A percentile compares a stretch with the other conserved stretches of the same genome.
phyloP scores from a whole-genome alignment of 2,888 invertebrate genomes.

The Aspidiotus rigidus region DNA sequence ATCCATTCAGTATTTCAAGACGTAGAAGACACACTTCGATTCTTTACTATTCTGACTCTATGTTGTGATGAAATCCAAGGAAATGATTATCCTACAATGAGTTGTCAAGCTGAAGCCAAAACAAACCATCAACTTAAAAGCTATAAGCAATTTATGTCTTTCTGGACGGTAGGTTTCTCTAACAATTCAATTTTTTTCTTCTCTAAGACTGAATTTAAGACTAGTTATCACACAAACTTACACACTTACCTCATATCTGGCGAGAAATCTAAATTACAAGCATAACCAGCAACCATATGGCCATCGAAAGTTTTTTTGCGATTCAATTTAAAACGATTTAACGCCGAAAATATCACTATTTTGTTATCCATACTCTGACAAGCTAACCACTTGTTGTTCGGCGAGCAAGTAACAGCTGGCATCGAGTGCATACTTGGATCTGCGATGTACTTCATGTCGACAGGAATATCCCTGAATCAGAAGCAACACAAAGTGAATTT shows the following conservation, averaged over 20 bases:
- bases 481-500: constrained; percentile 6
- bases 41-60: no score
- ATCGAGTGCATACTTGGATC: constrained; percentile 99
- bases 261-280: constrained; percentile 92
- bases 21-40: no score
- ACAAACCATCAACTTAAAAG: no score
- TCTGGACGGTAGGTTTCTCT: no score
- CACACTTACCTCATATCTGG: constrained; percentile 83
- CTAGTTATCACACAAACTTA: background rate
- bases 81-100: no score
- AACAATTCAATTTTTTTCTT: no score
- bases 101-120: no score
- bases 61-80: no score
- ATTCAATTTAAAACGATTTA: constrained; percentile 96
- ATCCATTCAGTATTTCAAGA: no score
- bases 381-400: constrained; percentile 97
- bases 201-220: no score
- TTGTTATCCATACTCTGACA: constrained; percentile 99
- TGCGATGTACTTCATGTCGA: constrained; percentile 99
- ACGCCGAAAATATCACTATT: constrained; percentile 91
- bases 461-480: constrained; percentile 66
- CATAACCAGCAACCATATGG: constrained; percentile 99
- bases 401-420: constrained; percentile 89
- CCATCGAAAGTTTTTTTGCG: constrained; percentile 95
- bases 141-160: no score